phyloP scores from a whole-genome alignment of 2,888 invertebrate genomes.

The Diplazon laetatorius region DNA sequence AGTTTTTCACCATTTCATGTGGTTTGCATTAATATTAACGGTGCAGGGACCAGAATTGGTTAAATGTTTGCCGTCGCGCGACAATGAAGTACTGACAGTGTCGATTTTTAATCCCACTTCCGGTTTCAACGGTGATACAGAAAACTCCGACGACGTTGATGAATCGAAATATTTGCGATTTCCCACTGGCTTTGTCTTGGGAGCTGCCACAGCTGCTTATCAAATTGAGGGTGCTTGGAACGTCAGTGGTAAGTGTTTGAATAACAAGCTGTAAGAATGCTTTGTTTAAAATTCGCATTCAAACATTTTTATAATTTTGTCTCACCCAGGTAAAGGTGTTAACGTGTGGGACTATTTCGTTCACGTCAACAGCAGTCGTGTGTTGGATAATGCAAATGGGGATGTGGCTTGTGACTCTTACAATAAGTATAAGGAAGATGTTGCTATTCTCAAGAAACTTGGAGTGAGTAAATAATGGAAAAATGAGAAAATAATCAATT shows the following conservation, averaged over 20 bases:
- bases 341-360: conserved; percentile 82
- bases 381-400: conserved; percentile 68
- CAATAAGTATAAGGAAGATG: conserved; percentile 71
- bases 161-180: conserved; percentile 60
- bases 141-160: neutral
- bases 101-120: too few relatives aligned
- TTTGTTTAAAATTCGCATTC: neutral
- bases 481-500: too few relatives aligned
- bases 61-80: too few relatives aligned
- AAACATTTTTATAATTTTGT: neutral
- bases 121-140: conserved; percentile 25
- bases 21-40: too few relatives aligned
- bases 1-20: too few relatives aligned
- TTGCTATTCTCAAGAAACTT: conserved; percentile 68
- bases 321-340: conserved; percentile 85
- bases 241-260: conserved; percentile 83
- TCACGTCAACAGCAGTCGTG: conserved; percentile 39
- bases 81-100: too few relatives aligned
- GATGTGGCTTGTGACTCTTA: conserved; percentile 76
- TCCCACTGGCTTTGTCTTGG: conserved; percentile 71
- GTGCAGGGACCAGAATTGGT: too few relatives aligned
- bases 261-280: neutral
- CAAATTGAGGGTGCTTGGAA: conserved; percentile 87
- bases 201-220: conserved; percentile 84
- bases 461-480: conserved; percentile 67